Evolutionary conservation across 2,797 vertebrate genomes (phyloP).

Genomic region (Coracias cyanogaster): DNA sequence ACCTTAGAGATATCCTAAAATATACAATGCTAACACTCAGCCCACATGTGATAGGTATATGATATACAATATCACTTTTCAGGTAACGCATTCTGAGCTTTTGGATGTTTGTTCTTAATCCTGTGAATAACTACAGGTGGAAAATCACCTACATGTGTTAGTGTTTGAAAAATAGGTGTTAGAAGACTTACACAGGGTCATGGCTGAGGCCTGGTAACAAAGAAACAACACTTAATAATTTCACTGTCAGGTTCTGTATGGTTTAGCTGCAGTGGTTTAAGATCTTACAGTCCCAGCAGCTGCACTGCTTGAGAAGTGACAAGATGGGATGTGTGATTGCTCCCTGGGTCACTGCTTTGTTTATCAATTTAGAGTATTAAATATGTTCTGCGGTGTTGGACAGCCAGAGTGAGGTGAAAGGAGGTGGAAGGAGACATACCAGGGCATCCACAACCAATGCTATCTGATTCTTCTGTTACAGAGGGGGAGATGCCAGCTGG

Average conservation of each 20-base stretch:
- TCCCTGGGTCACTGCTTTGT: not conserved
- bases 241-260: not conserved
- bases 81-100: not conserved
- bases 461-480: not conserved
- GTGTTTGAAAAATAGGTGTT: not conserved
- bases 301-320: slow-evolving; percentile 7
- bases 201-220: not conserved
- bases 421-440: not conserved
- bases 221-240: not conserved
- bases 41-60: not conserved
- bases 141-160: not conserved
- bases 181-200: not conserved
- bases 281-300: not conserved
- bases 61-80: not conserved
- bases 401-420: not conserved
- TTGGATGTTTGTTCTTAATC: not conserved
- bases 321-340: not conserved
- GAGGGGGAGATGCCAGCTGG: not conserved
- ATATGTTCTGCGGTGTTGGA: not conserved
- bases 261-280: not conserved
- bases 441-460: not conserved
- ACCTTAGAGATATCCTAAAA: not conserved
- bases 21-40: not conserved
- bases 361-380: slow-evolving; percentile 5
- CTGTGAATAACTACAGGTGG: not conserved